Evolutionary conservation across 2,113 vertebrate genomes (phyloP).

Genomic region (Malurus alboscapulatus): DNA sequence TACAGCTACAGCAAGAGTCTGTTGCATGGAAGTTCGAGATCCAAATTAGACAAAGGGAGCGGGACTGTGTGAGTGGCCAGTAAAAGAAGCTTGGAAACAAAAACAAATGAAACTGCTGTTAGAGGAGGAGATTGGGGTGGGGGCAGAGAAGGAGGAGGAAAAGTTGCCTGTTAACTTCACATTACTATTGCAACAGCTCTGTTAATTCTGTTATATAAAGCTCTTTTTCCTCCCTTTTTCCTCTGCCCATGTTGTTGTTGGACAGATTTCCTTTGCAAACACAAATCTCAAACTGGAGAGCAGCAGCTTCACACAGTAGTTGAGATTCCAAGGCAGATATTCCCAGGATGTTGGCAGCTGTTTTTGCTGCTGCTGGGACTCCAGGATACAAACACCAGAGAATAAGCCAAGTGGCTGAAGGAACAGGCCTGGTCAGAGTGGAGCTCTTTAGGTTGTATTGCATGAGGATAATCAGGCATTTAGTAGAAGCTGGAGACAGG

Average conservation of each 20-base stretch:
- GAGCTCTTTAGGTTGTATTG: neutral
- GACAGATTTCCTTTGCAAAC: slow-evolving; percentile 56
- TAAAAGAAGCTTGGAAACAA: slow-evolving; percentile 60
- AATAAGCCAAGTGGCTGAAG: neutral
- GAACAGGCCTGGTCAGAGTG: neutral
- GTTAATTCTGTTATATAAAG: slow-evolving; percentile 61
- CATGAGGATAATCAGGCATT: neutral
- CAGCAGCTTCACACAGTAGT: slow-evolving; percentile 60
- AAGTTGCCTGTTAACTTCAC: slow-evolving; percentile 30
- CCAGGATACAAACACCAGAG: slow-evolving; percentile 8
- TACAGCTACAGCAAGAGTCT: slow-evolving; percentile 52
- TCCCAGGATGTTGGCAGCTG: slow-evolving; percentile 60
- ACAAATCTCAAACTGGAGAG: slow-evolving; percentile 50
- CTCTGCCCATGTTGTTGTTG: slow-evolving; percentile 53
- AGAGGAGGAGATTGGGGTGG: neutral
- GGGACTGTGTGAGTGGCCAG: slow-evolving; percentile 27
- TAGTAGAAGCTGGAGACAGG: neutral
- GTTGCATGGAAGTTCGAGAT: slow-evolving; percentile 31
- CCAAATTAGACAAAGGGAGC: slow-evolving; percentile 62
- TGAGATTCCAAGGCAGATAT: slow-evolving; percentile 63
- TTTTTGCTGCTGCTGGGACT: slow-evolving; percentile 27
- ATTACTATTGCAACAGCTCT: slow-evolving; percentile 42
- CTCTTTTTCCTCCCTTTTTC: slow-evolving; percentile 42
- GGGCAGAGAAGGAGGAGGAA: slow-evolving; percentile 2
- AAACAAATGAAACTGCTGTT: slow-evolving; percentile 57